phyloP scores from a whole-genome alignment of 30 jellyfish, hydroid and myxozoan genomes.

The Aurelia sp. region DNA sequence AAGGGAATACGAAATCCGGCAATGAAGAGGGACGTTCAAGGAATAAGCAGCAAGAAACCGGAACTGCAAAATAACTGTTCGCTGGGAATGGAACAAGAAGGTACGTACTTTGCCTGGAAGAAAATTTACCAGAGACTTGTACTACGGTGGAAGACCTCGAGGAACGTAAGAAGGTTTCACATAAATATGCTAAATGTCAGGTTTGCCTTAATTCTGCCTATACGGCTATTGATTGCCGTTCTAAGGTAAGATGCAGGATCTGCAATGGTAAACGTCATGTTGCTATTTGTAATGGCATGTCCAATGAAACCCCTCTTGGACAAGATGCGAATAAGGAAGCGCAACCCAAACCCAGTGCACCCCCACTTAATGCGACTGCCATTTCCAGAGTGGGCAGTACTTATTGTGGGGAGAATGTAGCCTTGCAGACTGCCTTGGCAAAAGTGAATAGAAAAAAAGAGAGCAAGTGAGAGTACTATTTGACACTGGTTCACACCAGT shows the following conservation, averaged over 20 bases:
- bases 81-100: too few relatives aligned
- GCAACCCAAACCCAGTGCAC: too few relatives aligned
- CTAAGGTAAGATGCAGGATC: not conserved
- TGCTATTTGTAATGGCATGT: not conserved
- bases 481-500: too few relatives aligned
- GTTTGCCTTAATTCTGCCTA: slow-evolving; percentile 10
- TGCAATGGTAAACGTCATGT: slow-evolving; percentile 43
- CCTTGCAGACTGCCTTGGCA: too few relatives aligned
- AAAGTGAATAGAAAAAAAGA: too few relatives aligned
- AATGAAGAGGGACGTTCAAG: not conserved
- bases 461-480: too few relatives aligned
- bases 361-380: not conserved
- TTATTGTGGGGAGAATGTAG: too few relatives aligned
- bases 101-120: slow-evolving; percentile 22
- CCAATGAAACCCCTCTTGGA: not conserved
- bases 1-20: not conserved
- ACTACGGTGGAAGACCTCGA: not conserved
- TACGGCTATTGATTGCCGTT: slow-evolving; percentile 5
- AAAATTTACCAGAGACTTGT: slow-evolving; percentile 36
- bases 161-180: not conserved
- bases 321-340: too few relatives aligned
- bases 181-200: slow-evolving; percentile 17
- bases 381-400: too few relatives aligned
- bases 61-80: not conserved
- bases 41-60: not conserved